Base-by-base conservation (phyloP, 2,113 vertebrate genomes). In the Emydura subglobosa region DNA sequence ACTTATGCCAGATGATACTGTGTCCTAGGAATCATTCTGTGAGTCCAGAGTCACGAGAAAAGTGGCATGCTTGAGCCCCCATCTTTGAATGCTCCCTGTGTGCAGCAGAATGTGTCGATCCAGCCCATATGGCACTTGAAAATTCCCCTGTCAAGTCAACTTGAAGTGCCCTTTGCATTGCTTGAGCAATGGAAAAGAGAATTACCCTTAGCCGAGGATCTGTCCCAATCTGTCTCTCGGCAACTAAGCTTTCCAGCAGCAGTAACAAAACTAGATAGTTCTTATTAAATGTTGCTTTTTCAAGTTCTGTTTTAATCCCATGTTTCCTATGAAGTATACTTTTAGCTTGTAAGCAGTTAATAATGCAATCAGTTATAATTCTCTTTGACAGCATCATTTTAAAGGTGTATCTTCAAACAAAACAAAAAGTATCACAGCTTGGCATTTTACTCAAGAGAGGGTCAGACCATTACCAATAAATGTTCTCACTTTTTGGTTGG, bases 11-110 rank as follows among this genome's bases (percentile, higher is more conserved):
- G 83, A 79, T 65, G 0, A 78, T 74, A 4, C 24, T 10, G 11
- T 31, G 39, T 93, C 78, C 88, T 94, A 87, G 91, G 94, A 94
- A 89, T 61, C 84, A 83, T 12, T 87, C 51, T 79, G 10, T 27
- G 79, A 86, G 72, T 31, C 29, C 51, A n/a, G 31, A 24, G 1
- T 92, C 83, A 31, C 39, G 31, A 53, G 17, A 39, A 87, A 25
- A 17, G 21, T 49, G 76, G 11, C 51, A 65, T 76, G 55, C 87
- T 87, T 51, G 13, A 59, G 13, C 42, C 34, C 29, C 14, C 61
- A n/a, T 34, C 16, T 68, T n/a, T 68, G 61, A 68, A n/a, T n/a
- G 14, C 34, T 31, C 61, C 14, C 34, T 61, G 59, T n/a, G 61
- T 68, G 61, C 14, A n/a, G 34, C 34, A 68, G 34, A 68, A n/a